These are phyloP conservation scores for Plectropomus leopardus DNA, from an alignment of 2,113 vertebrate genomes.

Conservation along the genomic window DNA sequence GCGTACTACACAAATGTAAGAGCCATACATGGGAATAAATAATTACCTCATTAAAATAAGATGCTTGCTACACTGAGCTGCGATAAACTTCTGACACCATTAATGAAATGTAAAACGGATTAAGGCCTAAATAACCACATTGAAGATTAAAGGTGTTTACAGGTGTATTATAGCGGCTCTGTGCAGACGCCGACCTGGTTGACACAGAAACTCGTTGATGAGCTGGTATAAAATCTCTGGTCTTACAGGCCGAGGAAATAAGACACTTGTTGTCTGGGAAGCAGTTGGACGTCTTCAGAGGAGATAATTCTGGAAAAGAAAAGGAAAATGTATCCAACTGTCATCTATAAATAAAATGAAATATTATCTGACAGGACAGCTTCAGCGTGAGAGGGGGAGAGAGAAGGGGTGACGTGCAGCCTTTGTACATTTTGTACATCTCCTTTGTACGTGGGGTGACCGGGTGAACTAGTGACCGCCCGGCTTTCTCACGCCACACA, in stretches of 20 bases:
- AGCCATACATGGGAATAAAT: slow-evolving; percentile 50
- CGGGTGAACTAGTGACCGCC: no score
- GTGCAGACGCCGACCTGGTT: neutral
- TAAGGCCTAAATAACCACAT: slow-evolving; percentile 16
- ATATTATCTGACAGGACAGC: no score
- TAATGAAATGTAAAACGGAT: slow-evolving; percentile 10
- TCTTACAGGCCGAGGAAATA: neutral
- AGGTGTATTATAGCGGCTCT: neutral
- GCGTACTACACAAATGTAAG: slow-evolving; percentile 47
- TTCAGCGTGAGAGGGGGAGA: no score
- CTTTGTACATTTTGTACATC: no score
- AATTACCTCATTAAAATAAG: slow-evolving; percentile 49
- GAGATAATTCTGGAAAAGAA: slow-evolving; percentile 56
- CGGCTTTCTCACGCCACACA: no score
- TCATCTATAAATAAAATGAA: no score
- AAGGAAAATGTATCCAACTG: no score
- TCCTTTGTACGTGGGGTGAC: no score
- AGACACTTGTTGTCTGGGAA: neutral
- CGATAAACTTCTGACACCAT: slow-evolving; percentile 7
- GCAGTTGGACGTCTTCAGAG: slow-evolving; percentile 45
- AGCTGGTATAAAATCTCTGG: neutral
- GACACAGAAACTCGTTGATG: neutral
- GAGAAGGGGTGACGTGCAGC: no score
- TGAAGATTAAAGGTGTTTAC: no score
- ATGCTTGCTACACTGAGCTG: slow-evolving; percentile 16